These are phyloP conservation scores for Venusia cambrica DNA, from an alignment of 2,888 invertebrate species.

Conservation along the genomic window DNA sequence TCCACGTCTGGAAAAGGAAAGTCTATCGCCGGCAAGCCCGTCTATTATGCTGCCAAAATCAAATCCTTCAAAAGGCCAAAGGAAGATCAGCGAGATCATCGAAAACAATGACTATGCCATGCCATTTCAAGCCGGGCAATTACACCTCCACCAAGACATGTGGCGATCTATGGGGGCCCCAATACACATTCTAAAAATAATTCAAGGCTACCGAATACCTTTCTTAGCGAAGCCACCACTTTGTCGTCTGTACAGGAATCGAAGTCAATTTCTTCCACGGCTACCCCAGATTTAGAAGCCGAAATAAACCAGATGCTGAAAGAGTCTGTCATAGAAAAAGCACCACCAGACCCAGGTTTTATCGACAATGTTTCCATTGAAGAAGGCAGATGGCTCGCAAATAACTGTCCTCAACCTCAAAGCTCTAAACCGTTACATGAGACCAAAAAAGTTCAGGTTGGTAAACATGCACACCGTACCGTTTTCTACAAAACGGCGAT, in stretches of 20 bases:
- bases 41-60: neutral
- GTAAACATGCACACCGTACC: constrained; percentile 2
- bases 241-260: neutral
- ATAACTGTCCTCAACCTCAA: constrained; percentile 1
- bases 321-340: constrained; percentile 1
- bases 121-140: constrained; percentile 1
- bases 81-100: neutral
- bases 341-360: constrained; percentile 1
- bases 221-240: constrained; percentile 1
- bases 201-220: constrained; percentile 3
- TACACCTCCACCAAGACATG: neutral
- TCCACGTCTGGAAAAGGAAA: constrained; percentile 3
- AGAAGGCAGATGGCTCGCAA: constrained; percentile 2
- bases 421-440: no score
- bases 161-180: constrained; percentile 3
- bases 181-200: constrained; percentile 1
- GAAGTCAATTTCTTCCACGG: neutral
- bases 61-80: neutral
- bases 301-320: constrained; percentile 3
- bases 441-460: constrained; percentile 1
- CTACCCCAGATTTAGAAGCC: neutral
- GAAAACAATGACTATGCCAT: constrained; percentile 5
- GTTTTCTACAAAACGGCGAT: no score
- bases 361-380: constrained; percentile 1
- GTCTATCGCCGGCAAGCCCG: neutral